Evolutionary conservation across 2,888 invertebrate species (phyloP).

Genomic region (Hanleya hanleyi): DNA sequence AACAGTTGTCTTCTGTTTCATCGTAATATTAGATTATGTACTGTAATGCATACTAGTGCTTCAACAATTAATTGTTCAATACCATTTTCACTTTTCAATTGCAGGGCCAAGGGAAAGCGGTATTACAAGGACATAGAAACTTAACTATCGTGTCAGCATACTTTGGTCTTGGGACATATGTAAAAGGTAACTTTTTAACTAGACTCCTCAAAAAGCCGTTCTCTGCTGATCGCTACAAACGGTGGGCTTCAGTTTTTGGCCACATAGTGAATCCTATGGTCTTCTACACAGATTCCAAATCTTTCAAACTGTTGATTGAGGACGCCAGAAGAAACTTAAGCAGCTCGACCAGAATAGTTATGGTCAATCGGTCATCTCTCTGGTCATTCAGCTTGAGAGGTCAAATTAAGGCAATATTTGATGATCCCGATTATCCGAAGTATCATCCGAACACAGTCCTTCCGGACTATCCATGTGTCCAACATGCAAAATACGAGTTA

Average conservation of each 20-base stretch:
- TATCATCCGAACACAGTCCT: constrained; percentile 22
- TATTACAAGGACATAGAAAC: no score
- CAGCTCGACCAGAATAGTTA: neutral
- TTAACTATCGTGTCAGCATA: constrained; percentile 1
- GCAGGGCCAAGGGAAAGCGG: no score
- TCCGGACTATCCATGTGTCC: constrained; percentile 12
- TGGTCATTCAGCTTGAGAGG: constrained; percentile 16
- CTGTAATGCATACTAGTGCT: no score
- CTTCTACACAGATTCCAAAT: neutral
- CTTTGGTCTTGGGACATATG: neutral
- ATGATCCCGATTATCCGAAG: constrained; percentile 15
- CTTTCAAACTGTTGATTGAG: neutral
- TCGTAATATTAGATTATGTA: no score
- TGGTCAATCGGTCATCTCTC: constrained; percentile 4
- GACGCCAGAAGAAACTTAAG: neutral
- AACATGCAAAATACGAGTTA: constrained; percentile 20
- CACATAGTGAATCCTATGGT: neutral
- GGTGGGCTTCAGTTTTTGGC: neutral
- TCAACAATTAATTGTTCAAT: no score
- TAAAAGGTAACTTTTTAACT: neutral
- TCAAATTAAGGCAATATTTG: constrained; percentile 9
- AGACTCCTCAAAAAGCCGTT: no score
- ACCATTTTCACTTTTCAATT: no score
- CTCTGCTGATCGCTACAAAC: neutral
- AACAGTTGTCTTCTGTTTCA: no score